Base-by-base conservation (phyloP, 2,113 vertebrate species). In the Colaptes auratus region DNA sequence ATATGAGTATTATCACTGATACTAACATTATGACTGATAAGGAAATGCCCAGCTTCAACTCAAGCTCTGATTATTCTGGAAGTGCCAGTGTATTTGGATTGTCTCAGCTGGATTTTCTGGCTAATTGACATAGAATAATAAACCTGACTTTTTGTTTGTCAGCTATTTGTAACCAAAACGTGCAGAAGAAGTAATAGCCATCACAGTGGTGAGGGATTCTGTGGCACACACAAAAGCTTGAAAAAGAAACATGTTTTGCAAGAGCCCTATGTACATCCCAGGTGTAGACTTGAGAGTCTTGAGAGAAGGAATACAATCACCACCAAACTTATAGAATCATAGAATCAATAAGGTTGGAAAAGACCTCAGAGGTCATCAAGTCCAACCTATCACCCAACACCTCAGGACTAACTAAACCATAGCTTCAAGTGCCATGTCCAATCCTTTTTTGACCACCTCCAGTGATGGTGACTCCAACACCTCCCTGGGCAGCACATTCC, bases 201-300 rank as follows among this genome's bases (percentile, higher is more conserved):
- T 56, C 31, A 18, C 24, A 66, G 12, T 0, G 1, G 1, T 60
- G 72, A 70, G 12, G 12, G 30, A 46, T 63, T 20, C 21, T 46
- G 50, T 0, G 0, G 7, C 36, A 42, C 16, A 73, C 1, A 2
- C 5, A 50, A 77, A 72, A 82, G 0, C 31, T 50, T 60, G 53
- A 30, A 30, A 39, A 65, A 65, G 27, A 65, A 42, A 42, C 27
- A 19, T 2, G 11, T 28, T 82, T 78, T 95, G 15, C 44, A 19
- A 82, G 23, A 79, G 28, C 12, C 31, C 12, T 39, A 2, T 35
- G 2, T 15, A 10, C 16, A 17, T 58, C 14, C 18, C n/a, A 78
- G n/a, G 13, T 28, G 15, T 15, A 20, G 20, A 31, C 39, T 80
- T 9, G n/a, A n/a, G n/a, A n/a, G n/a, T n/a, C 36, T 23, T 58